Conservation (phyloP, 2,888 invertebrate species). For the Theretra japonica region DNA sequence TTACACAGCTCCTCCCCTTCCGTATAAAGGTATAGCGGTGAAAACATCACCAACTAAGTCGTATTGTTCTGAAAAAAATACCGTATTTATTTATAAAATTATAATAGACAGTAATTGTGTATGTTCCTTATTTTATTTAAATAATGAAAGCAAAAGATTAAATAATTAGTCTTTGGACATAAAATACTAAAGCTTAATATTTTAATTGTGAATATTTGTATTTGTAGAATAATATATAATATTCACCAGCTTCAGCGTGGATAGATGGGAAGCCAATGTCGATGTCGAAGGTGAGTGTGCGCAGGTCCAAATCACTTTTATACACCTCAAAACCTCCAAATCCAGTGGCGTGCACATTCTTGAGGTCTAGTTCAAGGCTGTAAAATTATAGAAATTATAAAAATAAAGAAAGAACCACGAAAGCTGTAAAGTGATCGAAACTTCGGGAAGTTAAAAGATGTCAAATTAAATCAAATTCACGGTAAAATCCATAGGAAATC, state of each 20-base stretch:
- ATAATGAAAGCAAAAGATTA: too few relatives aligned
- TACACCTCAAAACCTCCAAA: conserved; percentile 23
- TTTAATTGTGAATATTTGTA: too few relatives aligned
- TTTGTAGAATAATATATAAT: not conserved
- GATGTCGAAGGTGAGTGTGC: conserved; percentile 25
- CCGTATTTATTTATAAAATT: too few relatives aligned
- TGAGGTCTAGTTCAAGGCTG: conserved; percentile 28
- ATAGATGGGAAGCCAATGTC: conserved; percentile 24
- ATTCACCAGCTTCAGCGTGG: conserved; percentile 27
- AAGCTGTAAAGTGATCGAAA: too few relatives aligned
- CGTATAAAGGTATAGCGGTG: conserved; percentile 38
- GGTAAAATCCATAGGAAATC: too few relatives aligned
- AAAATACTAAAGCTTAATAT: too few relatives aligned
- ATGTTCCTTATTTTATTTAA: too few relatives aligned
- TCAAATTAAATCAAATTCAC: too few relatives aligned
- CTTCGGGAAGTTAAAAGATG: too few relatives aligned
- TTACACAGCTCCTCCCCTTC: conserved; percentile 60
- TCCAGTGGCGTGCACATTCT: conserved; percentile 25
- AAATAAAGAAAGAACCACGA: too few relatives aligned
- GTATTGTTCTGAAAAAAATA: conserved; percentile 56
- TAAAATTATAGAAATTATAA: not conserved
- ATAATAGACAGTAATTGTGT: too few relatives aligned
- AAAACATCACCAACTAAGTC: conserved; percentile 44
- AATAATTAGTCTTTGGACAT: too few relatives aligned
- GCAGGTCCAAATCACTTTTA: conserved; percentile 15